A percentile compares a stretch with the other conserved stretches of the same genome.
Evolutionary conservation across 2,888 invertebrate genomes (phyloP).

Genomic region (Hyposoter dolosus): DNA sequence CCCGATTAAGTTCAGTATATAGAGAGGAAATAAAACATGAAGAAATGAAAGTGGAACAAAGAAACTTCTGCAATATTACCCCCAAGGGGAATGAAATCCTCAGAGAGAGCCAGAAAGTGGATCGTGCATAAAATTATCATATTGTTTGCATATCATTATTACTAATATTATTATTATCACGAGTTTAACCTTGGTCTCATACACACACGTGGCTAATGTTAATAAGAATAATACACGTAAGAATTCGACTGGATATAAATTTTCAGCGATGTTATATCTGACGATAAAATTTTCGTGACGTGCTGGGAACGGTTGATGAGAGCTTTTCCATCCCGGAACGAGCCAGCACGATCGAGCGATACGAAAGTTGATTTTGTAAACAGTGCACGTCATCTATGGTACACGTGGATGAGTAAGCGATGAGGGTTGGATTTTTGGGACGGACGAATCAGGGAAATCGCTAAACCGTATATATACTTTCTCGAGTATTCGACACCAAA

Average conservation of each 20-base stretch:
- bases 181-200: background rate
- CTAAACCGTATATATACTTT: constrained; percentile 27
- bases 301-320: background rate
- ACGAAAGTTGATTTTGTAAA: constrained; percentile 55
- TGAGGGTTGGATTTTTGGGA: background rate
- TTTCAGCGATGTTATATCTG: background rate
- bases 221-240: background rate
- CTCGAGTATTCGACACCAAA: constrained; percentile 26
- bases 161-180: constrained; percentile 1
- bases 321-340: background rate
- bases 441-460: constrained; percentile 16
- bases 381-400: constrained; percentile 28
- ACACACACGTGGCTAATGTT: background rate
- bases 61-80: constrained; percentile 2
- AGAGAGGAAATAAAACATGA: constrained; percentile 14
- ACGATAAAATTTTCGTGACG: background rate
- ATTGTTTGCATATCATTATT: constrained; percentile 17
- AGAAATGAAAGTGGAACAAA: constrained; percentile 6
- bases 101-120: background rate
- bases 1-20: background rate
- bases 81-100: background rate
- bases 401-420: constrained; percentile 4
- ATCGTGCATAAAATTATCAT: constrained; percentile 17
- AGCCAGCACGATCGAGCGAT: constrained; percentile 15
- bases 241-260: background rate